A percentile compares a stretch with the other conserved stretches of the same genome.
Evolutionary conservation across 2,797 vertebrate species (phyloP).

Genomic region (Ataeniobius toweri): DNA sequence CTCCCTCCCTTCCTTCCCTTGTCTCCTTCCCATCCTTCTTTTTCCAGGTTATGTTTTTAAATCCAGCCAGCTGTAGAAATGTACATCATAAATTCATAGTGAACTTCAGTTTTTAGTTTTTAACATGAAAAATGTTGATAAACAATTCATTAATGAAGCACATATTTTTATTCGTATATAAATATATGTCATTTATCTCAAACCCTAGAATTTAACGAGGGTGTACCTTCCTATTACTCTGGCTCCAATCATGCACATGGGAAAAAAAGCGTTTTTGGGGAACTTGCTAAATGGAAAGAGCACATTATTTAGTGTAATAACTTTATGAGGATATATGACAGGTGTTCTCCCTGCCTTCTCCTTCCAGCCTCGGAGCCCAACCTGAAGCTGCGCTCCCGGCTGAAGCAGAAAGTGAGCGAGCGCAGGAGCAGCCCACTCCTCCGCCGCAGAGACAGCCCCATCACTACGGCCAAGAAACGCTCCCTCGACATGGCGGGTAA

Average conservation of each 20-base stretch:
- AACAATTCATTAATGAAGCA: background rate
- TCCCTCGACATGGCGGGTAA: slow-evolving; percentile 90
- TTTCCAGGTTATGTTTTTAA: background rate
- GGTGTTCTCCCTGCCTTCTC: background rate
- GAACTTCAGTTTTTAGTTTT: too few relatives aligned
- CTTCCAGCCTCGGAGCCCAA: slow-evolving; percentile 93
- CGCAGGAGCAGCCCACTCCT: slow-evolving; percentile 92
- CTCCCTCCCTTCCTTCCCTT: too few relatives aligned
- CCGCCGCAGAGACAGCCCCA: slow-evolving; percentile 88
- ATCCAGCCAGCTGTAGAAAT: too few relatives aligned
- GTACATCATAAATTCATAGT: too few relatives aligned
- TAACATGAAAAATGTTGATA: background rate
- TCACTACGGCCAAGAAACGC: slow-evolving; percentile 91
- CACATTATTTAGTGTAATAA: background rate
- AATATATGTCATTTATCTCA: too few relatives aligned
- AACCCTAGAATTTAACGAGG: background rate
- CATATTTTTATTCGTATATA: background rate
- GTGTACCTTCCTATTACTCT: background rate
- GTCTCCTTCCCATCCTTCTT: background rate
- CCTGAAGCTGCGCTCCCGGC: slow-evolving; percentile 91
- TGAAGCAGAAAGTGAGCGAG: slow-evolving; percentile 97
- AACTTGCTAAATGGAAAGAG: background rate
- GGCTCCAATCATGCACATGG: background rate
- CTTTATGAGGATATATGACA: too few relatives aligned
- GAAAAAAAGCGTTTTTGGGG: background rate